phyloP scores from a whole-genome alignment of 2,113 vertebrate genomes.

The Choloepus hoffmanni region DNA sequence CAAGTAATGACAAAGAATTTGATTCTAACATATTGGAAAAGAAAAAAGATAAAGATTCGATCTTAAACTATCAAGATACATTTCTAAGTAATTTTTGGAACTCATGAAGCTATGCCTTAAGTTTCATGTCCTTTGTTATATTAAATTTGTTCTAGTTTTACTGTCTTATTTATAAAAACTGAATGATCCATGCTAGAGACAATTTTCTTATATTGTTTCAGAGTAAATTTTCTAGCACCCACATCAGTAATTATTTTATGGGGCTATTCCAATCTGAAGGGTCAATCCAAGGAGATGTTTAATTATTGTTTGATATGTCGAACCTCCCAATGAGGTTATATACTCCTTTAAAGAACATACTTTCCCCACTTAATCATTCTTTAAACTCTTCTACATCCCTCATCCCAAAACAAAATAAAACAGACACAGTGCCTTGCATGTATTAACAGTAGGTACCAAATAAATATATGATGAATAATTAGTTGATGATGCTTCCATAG shows the following conservation, averaged over 20 bases:
- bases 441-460: background rate
- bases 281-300: background rate
- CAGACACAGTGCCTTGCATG: background rate
- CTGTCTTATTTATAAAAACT: constrained; percentile 18
- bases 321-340: background rate
- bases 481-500: no score
- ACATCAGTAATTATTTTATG: constrained; percentile 18
- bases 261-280: constrained; percentile 23
- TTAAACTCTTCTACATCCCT: background rate
- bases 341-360: background rate
- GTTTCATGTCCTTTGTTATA: background rate
- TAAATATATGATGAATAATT: background rate
- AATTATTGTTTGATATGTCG: constrained; percentile 13
- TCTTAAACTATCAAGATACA: background rate
- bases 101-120: background rate
- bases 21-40: background rate
- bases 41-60: constrained; percentile 18
- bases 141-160: constrained; percentile 40
- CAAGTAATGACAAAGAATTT: constrained; percentile 28
- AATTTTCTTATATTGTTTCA: constrained; percentile 3
- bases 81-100: constrained; percentile 42
- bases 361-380: background rate
- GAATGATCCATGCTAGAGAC: background rate
- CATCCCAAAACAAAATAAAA: background rate
- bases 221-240: background rate